Percentiles rank a stretch among this genome's conserved stretches.
phyloP scores from a whole-genome alignment of 2,888 invertebrate species.

The Drosophila demipolita region DNA sequence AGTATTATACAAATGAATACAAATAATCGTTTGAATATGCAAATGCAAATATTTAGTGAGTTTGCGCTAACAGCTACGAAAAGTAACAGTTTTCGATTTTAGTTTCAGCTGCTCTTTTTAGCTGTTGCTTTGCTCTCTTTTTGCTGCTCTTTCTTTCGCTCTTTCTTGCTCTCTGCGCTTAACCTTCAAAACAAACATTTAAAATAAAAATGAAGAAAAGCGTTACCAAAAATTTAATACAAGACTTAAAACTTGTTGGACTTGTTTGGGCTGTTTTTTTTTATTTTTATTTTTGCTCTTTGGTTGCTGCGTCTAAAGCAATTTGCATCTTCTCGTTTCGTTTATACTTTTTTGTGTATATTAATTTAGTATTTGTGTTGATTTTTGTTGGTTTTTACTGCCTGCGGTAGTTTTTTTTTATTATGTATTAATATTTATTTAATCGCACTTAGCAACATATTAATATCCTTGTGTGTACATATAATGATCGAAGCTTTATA shows the following conservation, averaged over 20 bases:
- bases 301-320: constrained; percentile 36
- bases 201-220: constrained; percentile 36
- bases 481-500: constrained; percentile 1
- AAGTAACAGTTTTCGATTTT: constrained; percentile 74
- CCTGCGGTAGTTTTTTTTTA: not conserved
- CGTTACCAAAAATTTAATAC: constrained; percentile 50
- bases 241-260: constrained; percentile 66
- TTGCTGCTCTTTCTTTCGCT: constrained; percentile 5
- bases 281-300: not conserved
- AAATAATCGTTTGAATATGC: constrained; percentile 32
- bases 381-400: constrained; percentile 17
- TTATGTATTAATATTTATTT: constrained; percentile 58
- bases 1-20: constrained; percentile 14
- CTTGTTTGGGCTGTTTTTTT: constrained; percentile 62
- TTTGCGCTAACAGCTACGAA: constrained; percentile 59
- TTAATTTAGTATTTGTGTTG: constrained; percentile 1
- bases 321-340: constrained; percentile 64
- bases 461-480: constrained; percentile 51
- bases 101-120: constrained; percentile 34
- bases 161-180: constrained; percentile 24
- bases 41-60: constrained; percentile 69
- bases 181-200: constrained; percentile 65
- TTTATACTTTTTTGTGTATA: constrained; percentile 30
- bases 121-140: not conserved
- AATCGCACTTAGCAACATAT: constrained; percentile 47